A percentile compares a stretch with the other conserved stretches of the same genome.
Conservation (phyloP, 2,797 vertebrate species). For the Falco naumanni region DNA sequence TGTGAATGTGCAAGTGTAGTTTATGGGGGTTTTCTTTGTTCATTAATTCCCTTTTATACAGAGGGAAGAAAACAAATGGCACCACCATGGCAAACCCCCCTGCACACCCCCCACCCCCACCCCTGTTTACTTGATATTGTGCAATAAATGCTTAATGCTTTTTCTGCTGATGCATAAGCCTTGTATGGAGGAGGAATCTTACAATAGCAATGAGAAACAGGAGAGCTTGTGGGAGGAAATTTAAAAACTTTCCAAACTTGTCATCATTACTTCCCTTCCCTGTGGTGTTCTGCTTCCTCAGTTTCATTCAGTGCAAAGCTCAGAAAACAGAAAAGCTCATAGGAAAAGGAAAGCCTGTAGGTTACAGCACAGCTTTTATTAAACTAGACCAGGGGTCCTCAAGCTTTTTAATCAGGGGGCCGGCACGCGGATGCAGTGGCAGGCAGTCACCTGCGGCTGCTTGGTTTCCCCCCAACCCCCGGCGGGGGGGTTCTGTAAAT, state of each 20-base stretch:
- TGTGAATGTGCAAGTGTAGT: not conserved
- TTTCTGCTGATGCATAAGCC: not conserved
- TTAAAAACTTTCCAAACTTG: conserved; percentile 8
- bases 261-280: conserved; percentile 5
- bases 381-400: not conserved
- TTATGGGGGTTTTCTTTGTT: not conserved
- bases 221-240: not conserved
- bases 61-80: not conserved
- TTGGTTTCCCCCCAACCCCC: too few relatives aligned
- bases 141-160: not conserved
- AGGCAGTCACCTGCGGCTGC: too few relatives aligned
- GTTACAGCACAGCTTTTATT: not conserved
- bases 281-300: not conserved
- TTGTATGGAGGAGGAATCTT: not conserved
- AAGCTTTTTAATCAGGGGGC: too few relatives aligned
- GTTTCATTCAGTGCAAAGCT: not conserved
- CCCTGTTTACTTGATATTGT: not conserved
- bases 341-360: not conserved
- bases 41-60: not conserved
- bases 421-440: too few relatives aligned
- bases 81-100: too few relatives aligned
- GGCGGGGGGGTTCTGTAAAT: too few relatives aligned
- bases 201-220: not conserved
- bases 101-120: too few relatives aligned
- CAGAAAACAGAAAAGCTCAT: not conserved